These are phyloP conservation scores for Danio kyathit DNA, from an alignment of 2,797 vertebrate genomes.

Conservation along the genomic window DNA sequence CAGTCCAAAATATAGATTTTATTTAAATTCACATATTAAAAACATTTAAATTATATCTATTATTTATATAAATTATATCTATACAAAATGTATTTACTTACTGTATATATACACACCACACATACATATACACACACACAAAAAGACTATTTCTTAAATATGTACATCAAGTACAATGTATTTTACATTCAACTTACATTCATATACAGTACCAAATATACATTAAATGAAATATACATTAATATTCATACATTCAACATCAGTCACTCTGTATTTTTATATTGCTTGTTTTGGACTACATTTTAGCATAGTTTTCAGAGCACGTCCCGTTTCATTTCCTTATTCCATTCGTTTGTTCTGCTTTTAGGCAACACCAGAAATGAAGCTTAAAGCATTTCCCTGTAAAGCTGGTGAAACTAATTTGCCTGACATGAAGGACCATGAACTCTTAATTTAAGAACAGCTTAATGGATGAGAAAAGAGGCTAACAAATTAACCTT, in stretches of 20 bases:
- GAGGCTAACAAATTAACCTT: background rate
- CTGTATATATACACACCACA: constrained; percentile 5
- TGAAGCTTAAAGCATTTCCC: constrained; percentile 6
- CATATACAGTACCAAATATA: constrained; percentile 41
- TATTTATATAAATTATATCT: constrained; percentile 6
- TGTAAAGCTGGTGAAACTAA: background rate
- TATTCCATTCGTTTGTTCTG: constrained; percentile 45
- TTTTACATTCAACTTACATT: constrained; percentile 37
- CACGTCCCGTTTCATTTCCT: constrained; percentile 28
- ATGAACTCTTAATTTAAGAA: background rate
- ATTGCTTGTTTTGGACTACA: constrained; percentile 14
- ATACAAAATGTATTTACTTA: background rate
- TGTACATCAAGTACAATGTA: constrained; percentile 41
- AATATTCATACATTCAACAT: constrained; percentile 14
- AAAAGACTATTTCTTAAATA: constrained; percentile 2
- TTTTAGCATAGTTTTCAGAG: constrained; percentile 11
- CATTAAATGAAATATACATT: constrained; percentile 32
- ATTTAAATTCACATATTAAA: constrained; percentile 44
- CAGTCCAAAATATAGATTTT: constrained; percentile 43
- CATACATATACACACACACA: constrained; percentile 23
- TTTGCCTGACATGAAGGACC: background rate
- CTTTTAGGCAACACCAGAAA: constrained; percentile 30
- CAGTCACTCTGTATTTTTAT: constrained; percentile 14
- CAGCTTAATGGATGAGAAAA: background rate
- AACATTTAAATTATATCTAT: background rate